Percentiles rank a stretch among this genome's conserved stretches.
Evolutionary conservation across 2,797 vertebrate genomes (phyloP).

Genomic region (Malacoraja senta): DNA sequence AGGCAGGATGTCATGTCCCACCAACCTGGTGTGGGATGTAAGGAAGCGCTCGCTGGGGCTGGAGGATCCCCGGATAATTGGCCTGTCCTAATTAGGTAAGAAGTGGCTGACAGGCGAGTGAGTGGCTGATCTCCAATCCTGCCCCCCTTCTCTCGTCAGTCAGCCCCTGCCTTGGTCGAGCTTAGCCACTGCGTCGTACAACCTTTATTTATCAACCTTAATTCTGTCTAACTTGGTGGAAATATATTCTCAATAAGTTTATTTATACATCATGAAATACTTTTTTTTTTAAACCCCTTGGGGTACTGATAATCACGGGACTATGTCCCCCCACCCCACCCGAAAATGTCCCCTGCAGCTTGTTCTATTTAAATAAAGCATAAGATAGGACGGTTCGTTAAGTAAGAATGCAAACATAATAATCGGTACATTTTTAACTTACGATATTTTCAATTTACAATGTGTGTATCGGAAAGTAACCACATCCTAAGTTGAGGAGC

Average conservation of each 20-base stretch:
- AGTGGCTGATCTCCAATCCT: not conserved
- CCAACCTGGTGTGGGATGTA: constrained; percentile 94
- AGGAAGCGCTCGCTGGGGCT: constrained; percentile 83
- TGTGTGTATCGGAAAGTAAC: too few relatives aligned
- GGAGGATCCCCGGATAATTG: constrained; percentile 76
- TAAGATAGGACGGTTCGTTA: not conserved
- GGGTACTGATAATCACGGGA: not conserved
- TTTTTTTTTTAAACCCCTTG: not conserved
- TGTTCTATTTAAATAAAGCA: constrained; percentile 5
- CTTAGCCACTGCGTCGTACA: not conserved
- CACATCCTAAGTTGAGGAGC: too few relatives aligned
- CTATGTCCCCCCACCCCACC: too few relatives aligned
- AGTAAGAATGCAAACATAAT: not conserved
- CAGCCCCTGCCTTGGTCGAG: too few relatives aligned
- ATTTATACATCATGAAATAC: not conserved
- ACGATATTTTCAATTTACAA: too few relatives aligned
- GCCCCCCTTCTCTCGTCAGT: not conserved
- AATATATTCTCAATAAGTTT: not conserved
- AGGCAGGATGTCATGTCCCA: constrained; percentile 72
- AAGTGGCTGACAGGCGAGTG: not conserved
- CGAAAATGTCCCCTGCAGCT: not conserved
- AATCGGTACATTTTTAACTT: too few relatives aligned
- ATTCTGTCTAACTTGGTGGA: not conserved
- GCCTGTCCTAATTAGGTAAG: constrained; percentile 93
- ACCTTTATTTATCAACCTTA: not conserved